Percentiles rank a stretch among this genome's conserved stretches.
Conservation (phyloP, 2,113 vertebrate genomes). For the Deroptyus accipitrinus region DNA sequence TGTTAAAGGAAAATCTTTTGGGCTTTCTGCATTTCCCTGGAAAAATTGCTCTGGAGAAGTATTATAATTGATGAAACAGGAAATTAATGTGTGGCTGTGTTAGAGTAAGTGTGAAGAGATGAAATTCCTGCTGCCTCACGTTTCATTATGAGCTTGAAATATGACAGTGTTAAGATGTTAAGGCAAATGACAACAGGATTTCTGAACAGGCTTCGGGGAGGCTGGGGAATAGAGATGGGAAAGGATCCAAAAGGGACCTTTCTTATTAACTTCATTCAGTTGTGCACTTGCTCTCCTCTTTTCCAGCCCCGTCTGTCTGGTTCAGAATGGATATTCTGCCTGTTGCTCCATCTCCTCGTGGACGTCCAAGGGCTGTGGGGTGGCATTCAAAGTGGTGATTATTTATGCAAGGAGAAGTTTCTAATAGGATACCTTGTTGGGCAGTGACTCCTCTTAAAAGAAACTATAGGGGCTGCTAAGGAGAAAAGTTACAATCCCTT, state of each 20-base stretch:
- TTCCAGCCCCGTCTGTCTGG: not conserved
- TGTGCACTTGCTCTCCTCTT: not conserved
- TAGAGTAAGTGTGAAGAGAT: not conserved
- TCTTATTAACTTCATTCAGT: not conserved
- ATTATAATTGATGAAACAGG: slow-evolving; percentile 47
- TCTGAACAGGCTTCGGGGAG: not conserved
- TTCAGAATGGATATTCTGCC: not conserved
- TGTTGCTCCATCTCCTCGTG: not conserved
- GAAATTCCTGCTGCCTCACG: slow-evolving; percentile 2
- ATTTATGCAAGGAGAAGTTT: not conserved
- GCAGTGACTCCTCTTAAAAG: not conserved
- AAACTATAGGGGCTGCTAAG: not conserved
- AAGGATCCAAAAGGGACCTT: not conserved
- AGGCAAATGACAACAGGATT: not conserved
- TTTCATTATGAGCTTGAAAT: slow-evolving; percentile 10
- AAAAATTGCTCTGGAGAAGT: not conserved
- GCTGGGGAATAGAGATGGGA: not conserved
- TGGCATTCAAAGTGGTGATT: not conserved
- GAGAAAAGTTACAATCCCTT: not conserved
- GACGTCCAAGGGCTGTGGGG: not conserved
- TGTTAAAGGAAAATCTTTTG: not conserved
- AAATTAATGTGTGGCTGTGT: slow-evolving; percentile 17
- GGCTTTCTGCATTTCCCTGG: not conserved
- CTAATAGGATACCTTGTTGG: not conserved
- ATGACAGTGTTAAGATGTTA: not conserved